A percentile compares a stretch with the other conserved stretches of the same genome.
Conservation (phyloP, 2,888 invertebrate species). For the Patella pellucida region DNA sequence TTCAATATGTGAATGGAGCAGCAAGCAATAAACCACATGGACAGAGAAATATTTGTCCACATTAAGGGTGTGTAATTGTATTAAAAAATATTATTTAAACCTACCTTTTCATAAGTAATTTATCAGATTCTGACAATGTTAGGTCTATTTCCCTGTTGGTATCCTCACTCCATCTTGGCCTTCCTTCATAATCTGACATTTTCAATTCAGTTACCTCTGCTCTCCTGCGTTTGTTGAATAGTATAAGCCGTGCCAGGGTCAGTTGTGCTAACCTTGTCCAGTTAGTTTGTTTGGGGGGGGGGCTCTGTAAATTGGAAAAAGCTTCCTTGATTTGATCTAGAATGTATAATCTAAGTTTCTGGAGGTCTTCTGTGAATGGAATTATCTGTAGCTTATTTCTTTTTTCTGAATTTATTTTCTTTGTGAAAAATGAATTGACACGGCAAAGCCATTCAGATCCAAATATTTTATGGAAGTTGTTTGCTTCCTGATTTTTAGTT, state of each 20-base stretch:
- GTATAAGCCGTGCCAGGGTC: background rate
- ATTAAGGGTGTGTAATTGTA: too few relatives aligned
- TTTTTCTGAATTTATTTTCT: background rate
- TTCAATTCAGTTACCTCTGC: background rate
- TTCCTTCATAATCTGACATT: background rate
- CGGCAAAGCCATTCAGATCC: background rate
- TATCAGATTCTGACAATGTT: background rate
- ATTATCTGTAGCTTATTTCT: background rate
- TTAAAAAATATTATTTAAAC: too few relatives aligned
- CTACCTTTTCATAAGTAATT: conserved; percentile 1
- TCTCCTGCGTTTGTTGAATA: background rate
- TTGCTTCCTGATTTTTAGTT: background rate
- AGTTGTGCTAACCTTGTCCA: background rate
- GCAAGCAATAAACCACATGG: too few relatives aligned
- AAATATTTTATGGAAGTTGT: background rate
- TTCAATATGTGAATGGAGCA: too few relatives aligned
- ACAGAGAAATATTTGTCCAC: too few relatives aligned
- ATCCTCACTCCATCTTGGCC: background rate
- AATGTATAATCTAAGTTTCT: background rate
- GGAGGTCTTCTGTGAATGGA: background rate
- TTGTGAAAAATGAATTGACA: background rate
- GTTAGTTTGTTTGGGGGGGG: background rate
- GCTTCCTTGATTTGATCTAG: background rate
- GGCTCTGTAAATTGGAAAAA: background rate
- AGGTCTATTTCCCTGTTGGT: background rate